Base-by-base conservation (phyloP, 2,113 vertebrate species). In the Ophthalmolycus amberensis region DNA sequence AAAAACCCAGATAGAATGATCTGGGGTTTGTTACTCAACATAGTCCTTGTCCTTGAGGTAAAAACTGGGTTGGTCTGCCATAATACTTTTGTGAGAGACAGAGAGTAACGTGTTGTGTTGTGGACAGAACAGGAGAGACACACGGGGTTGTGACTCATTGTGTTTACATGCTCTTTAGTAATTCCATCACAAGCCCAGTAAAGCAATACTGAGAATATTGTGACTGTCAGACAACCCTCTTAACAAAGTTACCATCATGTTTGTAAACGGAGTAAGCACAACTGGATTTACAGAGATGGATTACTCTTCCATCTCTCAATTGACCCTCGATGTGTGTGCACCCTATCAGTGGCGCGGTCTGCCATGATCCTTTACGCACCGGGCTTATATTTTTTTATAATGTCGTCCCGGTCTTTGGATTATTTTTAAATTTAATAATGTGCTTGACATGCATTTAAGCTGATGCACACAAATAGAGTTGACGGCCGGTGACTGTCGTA, bases 131-230 rank as follows among this genome's bases (percentile, higher is more conserved):
- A 54, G 38, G n/a, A 32, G 71, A 76, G 40, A 38, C 32, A 32
- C 85, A 73, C 22, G 44, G 60, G 71, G 56, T 34, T 70, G 63
- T 66, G 66, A 64, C 42, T 84, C 67, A 56, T 27, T 77, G 56
- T 5, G 38, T 85, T 83, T 78, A 80, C 62, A 82, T 86, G 75
- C 88, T 82, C 75, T 86, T 56, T 54, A 48, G 79, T 85, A 81
- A 88, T 88, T 50, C 7, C 9, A 89, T 91, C 80, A 88, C 38
- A 42, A 71, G 70, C 59, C 62, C 60, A 75, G 84, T 83, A 88
- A 88, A 77, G 73, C 44, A 88, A 90, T 82, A 82, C 90, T 59
- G 74, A 71, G 68, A 81, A 83, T 83, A 83, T 85, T 83, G 78
- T 20, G 46, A 68, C 67, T 70, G 79, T 83, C 81, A 73, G 72